Evolutionary conservation across 2,113 vertebrate species (phyloP).

Genomic region (Lamprotornis superbus): DNA sequence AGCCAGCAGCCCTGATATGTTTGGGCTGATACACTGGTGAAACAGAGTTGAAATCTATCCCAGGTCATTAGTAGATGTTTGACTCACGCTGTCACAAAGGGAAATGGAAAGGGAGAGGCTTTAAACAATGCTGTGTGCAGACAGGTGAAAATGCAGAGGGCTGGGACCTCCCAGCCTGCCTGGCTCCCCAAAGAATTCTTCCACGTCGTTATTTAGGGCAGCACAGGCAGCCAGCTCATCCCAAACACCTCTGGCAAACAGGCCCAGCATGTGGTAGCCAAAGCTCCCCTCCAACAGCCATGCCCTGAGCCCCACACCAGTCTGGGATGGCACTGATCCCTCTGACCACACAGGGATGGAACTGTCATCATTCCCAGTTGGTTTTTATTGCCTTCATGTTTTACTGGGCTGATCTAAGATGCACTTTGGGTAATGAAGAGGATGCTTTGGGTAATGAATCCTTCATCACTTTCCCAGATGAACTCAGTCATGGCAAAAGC

Average conservation of each 20-base stretch:
- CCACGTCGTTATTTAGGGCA: not conserved
- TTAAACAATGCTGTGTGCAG: slow-evolving; percentile 26
- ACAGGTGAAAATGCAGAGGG: slow-evolving; percentile 52
- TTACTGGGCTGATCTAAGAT: not conserved
- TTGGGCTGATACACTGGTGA: slow-evolving; percentile 65
- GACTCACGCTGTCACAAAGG: slow-evolving; percentile 59
- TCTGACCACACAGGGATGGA: fast-evolving
- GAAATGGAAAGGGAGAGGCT: slow-evolving; percentile 65
- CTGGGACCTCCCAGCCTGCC: slow-evolving; percentile 13
- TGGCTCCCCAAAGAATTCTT: not conserved
- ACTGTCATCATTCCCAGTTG: fast-evolving
- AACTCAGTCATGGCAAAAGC: not conserved
- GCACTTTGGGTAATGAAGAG: not conserved
- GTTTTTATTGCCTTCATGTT: fast-evolving
- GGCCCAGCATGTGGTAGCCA: not conserved
- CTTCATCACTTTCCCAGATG: not conserved
- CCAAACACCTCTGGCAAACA: not conserved
- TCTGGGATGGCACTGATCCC: not conserved
- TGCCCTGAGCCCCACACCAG: not conserved
- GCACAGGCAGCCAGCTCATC: slow-evolving; percentile 1
- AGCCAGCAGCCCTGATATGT: slow-evolving; percentile 62
- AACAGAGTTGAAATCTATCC: slow-evolving; percentile 71
- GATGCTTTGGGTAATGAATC: not conserved
- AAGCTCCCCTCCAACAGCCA: not conserved
- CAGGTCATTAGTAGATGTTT: slow-evolving; percentile 67